phyloP scores from a whole-genome alignment of 2,113 vertebrate species.

The Panurus biarmicus region DNA sequence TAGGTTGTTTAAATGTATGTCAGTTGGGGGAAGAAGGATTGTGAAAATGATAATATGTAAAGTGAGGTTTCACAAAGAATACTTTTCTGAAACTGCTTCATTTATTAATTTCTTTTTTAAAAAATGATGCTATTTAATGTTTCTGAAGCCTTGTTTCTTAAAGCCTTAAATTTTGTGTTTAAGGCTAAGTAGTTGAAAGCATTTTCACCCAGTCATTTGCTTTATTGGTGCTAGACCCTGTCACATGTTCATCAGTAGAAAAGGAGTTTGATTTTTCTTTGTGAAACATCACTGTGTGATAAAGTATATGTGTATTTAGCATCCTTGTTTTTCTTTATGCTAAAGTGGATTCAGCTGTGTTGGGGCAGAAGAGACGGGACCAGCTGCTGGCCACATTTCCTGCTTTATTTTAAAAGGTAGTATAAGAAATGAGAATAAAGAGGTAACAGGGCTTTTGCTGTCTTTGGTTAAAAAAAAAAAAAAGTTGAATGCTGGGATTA shows the following conservation, averaged over 20 bases:
- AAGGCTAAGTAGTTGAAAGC: not conserved
- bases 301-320: constrained; percentile 93
- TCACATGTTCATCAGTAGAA: not conserved
- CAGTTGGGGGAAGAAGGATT: constrained; percentile 70
- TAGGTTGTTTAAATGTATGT: constrained; percentile 67
- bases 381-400: constrained; percentile 93
- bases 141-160: not conserved
- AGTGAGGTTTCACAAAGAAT: constrained; percentile 95
- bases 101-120: not conserved
- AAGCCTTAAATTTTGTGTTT: constrained; percentile 48
- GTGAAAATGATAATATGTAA: constrained; percentile 76
- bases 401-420: constrained; percentile 99
- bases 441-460: constrained; percentile 80
- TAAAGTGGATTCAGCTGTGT: constrained; percentile 98
- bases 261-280: constrained; percentile 75
- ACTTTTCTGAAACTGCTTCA: not conserved
- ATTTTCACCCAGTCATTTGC: not conserved
- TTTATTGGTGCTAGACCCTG: not conserved
- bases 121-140: not conserved
- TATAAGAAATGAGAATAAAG: constrained; percentile 86
- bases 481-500: constrained; percentile 59
- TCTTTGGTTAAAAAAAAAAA: constrained; percentile 55
- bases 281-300: constrained; percentile 86
- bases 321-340: constrained; percentile 99
- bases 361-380: constrained; percentile 96